Conservation (phyloP, 2,797 vertebrate species). For the Sebastes flavidus region DNA sequence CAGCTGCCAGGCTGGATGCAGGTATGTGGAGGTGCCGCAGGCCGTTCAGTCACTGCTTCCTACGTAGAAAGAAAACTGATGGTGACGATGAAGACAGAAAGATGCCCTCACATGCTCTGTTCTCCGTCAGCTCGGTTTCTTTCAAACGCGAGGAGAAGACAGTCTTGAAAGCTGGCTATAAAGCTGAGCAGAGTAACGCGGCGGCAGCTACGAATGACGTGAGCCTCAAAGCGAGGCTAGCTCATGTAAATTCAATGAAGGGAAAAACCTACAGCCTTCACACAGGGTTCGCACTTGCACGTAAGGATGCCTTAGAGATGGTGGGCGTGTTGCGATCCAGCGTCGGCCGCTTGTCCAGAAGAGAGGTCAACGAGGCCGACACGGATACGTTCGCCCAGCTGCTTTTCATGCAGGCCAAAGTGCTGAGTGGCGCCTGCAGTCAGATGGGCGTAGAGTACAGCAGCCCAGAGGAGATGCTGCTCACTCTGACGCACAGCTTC, state of each 20-base stretch:
- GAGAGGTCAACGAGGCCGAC: conserved; percentile 79
- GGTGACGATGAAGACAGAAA: conserved; percentile 81
- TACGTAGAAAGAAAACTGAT: conserved; percentile 78
- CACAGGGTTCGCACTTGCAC: conserved; percentile 89
- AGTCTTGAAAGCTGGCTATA: conserved; percentile 43
- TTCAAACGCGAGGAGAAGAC: conserved; percentile 52
- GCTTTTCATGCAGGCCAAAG: conserved; percentile 90
- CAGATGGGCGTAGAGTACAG: conserved; percentile 90
- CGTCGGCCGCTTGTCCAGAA: conserved; percentile 71
- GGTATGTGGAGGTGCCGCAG: conserved; percentile 87
- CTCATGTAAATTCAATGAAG: conserved; percentile 88
- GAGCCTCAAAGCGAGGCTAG: conserved; percentile 86
- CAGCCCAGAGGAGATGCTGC: conserved; percentile 91
- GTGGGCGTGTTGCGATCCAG: conserved; percentile 87
- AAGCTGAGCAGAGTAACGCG: conserved; percentile 57
- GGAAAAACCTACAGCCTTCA: conserved; percentile 91
- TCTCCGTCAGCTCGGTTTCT: conserved; percentile 39
- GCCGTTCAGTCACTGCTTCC: conserved; percentile 92
- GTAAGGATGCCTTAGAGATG: conserved; percentile 92
- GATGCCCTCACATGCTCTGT: conserved; percentile 66
- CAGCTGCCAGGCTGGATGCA: conserved; percentile 80
- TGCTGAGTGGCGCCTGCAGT: conserved; percentile 90
- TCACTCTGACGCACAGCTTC: conserved; percentile 94
- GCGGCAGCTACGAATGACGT: conserved; percentile 74
- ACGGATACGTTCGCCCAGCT: conserved; percentile 87